A percentile compares a stretch with the other conserved stretches of the same genome.
Evolutionary conservation across 2,113 vertebrate species (phyloP).

Genomic region (rat (Rattus norvegicus)): GRCr8 NC_086032.1:64691501-64692000

Average conservation of each 20-base stretch:
- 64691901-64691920: not conserved
- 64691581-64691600: not conserved
- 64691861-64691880: not conserved
- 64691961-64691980: constrained; percentile 5
- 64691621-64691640: too few relatives aligned
- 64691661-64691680: not conserved
- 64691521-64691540: too few relatives aligned
- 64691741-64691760: not conserved
- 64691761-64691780: not conserved
- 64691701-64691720: not conserved
- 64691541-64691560: too few relatives aligned
- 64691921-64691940: not conserved
- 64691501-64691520: too few relatives aligned
- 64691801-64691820: not conserved
- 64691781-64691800: too few relatives aligned
- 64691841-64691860: not conserved
- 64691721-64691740: not conserved
- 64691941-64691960: not conserved
- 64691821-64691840: not conserved
- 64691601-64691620: not conserved
- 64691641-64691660: not conserved
- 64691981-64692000: not conserved
- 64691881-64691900: not conserved
- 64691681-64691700: not conserved
- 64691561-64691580: too few relatives aligned